phyloP scores from a whole-genome alignment of 2,113 vertebrate species.

The Reinhardtius hippoglossoides region DNA sequence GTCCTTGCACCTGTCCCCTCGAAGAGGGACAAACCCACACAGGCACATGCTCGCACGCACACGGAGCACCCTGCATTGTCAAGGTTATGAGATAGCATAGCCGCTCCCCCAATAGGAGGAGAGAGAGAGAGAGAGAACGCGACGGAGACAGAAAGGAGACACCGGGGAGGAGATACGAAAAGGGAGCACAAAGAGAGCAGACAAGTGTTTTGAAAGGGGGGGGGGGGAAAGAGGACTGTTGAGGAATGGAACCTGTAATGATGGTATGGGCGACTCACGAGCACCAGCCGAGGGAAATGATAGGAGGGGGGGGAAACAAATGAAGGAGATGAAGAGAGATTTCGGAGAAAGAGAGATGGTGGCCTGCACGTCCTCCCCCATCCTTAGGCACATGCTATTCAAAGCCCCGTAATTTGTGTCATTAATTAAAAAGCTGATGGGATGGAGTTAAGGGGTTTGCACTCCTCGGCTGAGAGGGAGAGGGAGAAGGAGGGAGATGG shows the following conservation, averaged over 20 bases:
- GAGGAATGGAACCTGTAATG: conserved; percentile 76
- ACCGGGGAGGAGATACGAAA: conserved; percentile 47
- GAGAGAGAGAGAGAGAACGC: conserved; percentile 8
- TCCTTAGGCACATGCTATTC: conserved; percentile 80
- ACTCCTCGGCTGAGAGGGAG: conserved; percentile 41
- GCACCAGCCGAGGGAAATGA: conserved; percentile 49
- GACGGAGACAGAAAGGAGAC: conserved; percentile 51
- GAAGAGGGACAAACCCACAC: conserved; percentile 51
- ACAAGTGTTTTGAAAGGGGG: conserved; percentile 63
- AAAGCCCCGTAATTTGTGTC: conserved; percentile 79
- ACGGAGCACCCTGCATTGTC: conserved; percentile 60
- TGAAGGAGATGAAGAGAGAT: conserved; percentile 41
- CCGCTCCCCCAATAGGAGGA: conserved; percentile 44
- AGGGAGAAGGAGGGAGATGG: background rate
- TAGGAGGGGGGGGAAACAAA: conserved; percentile 11
- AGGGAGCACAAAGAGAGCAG: conserved; percentile 56
- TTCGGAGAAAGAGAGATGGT: conserved; percentile 59
- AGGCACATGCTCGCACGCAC: conserved; percentile 14
- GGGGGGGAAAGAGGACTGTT: conserved; percentile 53
- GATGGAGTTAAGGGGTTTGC: conserved; percentile 68
- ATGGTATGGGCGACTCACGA: conserved; percentile 55
- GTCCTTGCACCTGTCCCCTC: conserved; percentile 78
- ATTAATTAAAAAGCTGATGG: conserved; percentile 81
- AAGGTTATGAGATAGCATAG: conserved; percentile 73
- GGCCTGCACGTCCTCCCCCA: conserved; percentile 62